A percentile compares a stretch with the other conserved stretches of the same genome.
phyloP scores from a whole-genome alignment of 2,113 vertebrate species.

The Nothoprocta perdicaria region DNA sequence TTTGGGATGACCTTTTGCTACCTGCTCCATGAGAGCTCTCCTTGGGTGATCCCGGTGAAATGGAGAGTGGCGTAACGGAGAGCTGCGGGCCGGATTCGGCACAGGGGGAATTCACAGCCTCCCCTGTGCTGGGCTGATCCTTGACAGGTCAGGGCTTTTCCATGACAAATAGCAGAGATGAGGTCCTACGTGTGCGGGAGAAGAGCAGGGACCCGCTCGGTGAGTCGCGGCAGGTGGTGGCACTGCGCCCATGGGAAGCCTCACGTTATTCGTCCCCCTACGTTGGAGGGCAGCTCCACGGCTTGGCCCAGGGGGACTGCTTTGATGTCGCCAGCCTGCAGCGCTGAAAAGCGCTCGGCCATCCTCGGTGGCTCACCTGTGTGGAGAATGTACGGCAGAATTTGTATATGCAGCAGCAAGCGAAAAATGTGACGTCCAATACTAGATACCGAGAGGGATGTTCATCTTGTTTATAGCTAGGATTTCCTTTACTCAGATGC shows the following conservation, averaged over 20 bases:
- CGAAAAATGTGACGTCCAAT: not conserved
- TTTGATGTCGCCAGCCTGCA: not conserved
- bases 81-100: not conserved
- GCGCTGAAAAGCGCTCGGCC: accelerated
- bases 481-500: not conserved
- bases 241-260: no score
- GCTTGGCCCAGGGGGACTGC: not conserved
- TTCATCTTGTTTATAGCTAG: not conserved
- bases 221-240: no score
- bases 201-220: not conserved
- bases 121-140: accelerated
- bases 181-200: not conserved
- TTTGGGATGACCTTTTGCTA: constrained; percentile 58
- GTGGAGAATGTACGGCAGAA: not conserved
- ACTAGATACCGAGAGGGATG: not conserved
- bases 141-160: not conserved
- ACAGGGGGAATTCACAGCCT: not conserved
- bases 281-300: not conserved
- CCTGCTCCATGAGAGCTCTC: constrained; percentile 17
- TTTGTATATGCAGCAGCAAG: not conserved
- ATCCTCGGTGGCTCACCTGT: accelerated
- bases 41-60: constrained; percentile 29
- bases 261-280: no score
- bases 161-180: not conserved
- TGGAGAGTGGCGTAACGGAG: not conserved